Evolutionary conservation across 2,113 vertebrate species (phyloP), one percentile per base, ranked within the genome.

Genomic region (Callipepla californica): DNA sequence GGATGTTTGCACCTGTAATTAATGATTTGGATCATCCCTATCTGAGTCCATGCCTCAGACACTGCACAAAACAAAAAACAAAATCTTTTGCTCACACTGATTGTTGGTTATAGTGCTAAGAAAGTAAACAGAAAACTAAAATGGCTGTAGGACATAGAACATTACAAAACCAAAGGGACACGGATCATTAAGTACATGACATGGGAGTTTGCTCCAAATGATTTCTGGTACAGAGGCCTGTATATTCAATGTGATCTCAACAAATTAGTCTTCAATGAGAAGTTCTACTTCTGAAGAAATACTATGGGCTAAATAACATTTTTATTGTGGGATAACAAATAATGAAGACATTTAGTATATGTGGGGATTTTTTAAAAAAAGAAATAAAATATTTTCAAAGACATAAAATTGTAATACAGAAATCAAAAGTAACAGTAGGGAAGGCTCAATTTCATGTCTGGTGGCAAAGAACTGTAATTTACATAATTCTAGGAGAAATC

Each of bases 401-500:
- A 34, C 8, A 36, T 3, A 42, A 2, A 57, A 40, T 66, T 17
- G 30, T 51, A 62, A 32, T 42, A 63, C 59, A 22, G 32, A 80
- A 83, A 81, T 65, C 22, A 84, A 65, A 92, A 77, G 22, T 11
- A 63, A 18, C 38, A 61, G 7, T 65, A 92, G 69, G 59, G 42
- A 80, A 83, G 8, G 51, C 6, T 95, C 36, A n/a, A 65, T 75
- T 84, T 84, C 42, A 62, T 25, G 10, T 53, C 61, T 90, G 68
- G 85, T 74, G 44, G 12, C 72, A 57, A 80, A 89, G 61, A 86
- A 76, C 83, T 90, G n/a, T 82, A 94, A 93, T 91, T 96, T 96
- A 94, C 83, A 65, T 79, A 89, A 87, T 85, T 77, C 57, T 92
- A 73, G 73, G 65, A 90, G 72, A 97, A 97, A 94, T 74, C 86